phyloP scores from a whole-genome alignment of 2,797 vertebrate species.

The Danio tinwini region DNA sequence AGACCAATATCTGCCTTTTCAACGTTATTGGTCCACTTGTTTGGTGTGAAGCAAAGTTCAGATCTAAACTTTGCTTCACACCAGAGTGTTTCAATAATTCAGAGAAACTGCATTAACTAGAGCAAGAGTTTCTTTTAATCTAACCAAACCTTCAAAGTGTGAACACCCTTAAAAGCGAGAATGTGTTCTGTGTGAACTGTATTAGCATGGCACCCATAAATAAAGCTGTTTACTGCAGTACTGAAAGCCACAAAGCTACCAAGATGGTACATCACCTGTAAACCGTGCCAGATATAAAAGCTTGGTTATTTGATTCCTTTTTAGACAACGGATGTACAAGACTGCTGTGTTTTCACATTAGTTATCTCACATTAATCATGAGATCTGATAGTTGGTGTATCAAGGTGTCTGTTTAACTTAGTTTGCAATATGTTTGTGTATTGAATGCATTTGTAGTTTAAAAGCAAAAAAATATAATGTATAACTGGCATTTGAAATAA shows the following conservation, averaged over 20 bases:
- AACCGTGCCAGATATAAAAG: slow-evolving; percentile 33
- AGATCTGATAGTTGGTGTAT: background rate
- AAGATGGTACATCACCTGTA: slow-evolving; percentile 7
- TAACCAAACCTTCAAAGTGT: too few relatives aligned
- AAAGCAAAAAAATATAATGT: background rate
- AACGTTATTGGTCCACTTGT: too few relatives aligned
- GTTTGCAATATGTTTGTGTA: slow-evolving; percentile 1
- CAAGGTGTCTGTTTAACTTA: background rate
- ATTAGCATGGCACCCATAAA: slow-evolving; percentile 15
- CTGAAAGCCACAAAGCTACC: slow-evolving; percentile 30
- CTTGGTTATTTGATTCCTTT: slow-evolving; percentile 12
- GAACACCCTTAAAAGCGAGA: background rate
- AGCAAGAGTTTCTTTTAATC: too few relatives aligned
- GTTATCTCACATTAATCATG: background rate
- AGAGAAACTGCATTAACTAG: too few relatives aligned
- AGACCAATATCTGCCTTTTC: too few relatives aligned
- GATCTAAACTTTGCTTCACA: too few relatives aligned
- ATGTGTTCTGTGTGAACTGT: background rate
- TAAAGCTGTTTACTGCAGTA: slow-evolving; percentile 12
- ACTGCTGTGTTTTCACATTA: slow-evolving; percentile 3
- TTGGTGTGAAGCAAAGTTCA: too few relatives aligned
- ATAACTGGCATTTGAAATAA: background rate
- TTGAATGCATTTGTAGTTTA: slow-evolving; percentile 1
- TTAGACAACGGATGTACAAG: slow-evolving; percentile 10
- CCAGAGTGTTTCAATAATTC: too few relatives aligned